These are phyloP conservation scores for Synergus itoensis DNA, from an alignment of 2,888 invertebrate species.

Conservation along the genomic window DNA sequence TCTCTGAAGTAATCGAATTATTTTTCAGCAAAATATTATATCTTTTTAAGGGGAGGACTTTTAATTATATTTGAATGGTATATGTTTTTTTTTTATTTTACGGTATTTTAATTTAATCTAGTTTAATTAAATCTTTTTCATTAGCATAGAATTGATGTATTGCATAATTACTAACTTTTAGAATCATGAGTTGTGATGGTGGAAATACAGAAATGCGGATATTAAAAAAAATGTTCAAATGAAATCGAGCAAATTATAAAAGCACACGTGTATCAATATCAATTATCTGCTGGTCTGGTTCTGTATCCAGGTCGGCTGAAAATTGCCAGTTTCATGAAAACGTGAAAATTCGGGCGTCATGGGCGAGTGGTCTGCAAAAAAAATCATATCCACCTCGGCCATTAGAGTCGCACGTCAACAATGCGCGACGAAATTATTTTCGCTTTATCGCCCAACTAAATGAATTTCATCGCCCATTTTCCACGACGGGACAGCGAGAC, in stretches of 20 bases:
- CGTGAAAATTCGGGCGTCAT: slow-evolving; percentile 39
- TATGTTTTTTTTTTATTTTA: too few species aligned
- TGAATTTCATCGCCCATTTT: slow-evolving; percentile 53
- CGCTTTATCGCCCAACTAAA: slow-evolving; percentile 57
- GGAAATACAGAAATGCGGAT: not conserved
- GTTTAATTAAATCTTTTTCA: not conserved
- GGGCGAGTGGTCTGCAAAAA: slow-evolving; percentile 22
- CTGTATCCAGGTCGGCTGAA: slow-evolving; percentile 16
- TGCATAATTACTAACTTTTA: not conserved
- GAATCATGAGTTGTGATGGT: not conserved
- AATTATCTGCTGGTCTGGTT: slow-evolving; percentile 32
- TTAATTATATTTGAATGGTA: too few species aligned
- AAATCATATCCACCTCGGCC: slow-evolving; percentile 45
- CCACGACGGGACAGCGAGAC: slow-evolving; percentile 7
- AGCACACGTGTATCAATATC: slow-evolving; percentile 34
- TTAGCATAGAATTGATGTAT: not conserved
- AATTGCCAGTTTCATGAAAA: slow-evolving; percentile 38
- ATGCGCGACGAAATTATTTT: slow-evolving; percentile 55
- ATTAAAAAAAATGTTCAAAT: not conserved
- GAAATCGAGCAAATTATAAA: slow-evolving; percentile 6
- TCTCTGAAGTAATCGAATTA: not conserved
- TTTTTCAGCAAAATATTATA: not conserved
- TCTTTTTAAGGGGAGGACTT: too few species aligned
- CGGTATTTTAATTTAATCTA: too few species aligned
- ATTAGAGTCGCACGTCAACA: slow-evolving; percentile 50